A percentile compares a stretch with the other conserved stretches of the same genome.
These are phyloP conservation scores for Plodia interpunctella DNA, from an alignment of 1,140 invertebrate species.

Conservation along the genomic window DNA sequence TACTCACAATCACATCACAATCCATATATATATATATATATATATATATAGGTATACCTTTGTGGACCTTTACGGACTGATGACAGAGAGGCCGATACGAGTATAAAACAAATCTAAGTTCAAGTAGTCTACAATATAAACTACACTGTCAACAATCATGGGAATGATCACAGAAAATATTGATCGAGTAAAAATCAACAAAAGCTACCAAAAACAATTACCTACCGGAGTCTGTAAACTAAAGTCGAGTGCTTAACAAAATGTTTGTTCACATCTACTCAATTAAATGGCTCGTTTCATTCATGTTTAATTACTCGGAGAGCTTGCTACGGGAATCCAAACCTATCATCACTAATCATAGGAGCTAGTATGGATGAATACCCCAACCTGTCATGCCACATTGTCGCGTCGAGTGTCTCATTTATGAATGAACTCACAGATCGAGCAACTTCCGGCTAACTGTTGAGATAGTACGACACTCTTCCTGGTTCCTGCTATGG, in stretches of 20 bases:
- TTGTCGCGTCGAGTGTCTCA: conserved; percentile 59
- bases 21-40: no score
- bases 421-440: conserved; percentile 77
- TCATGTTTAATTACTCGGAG: conserved; percentile 66
- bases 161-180: conserved; percentile 16
- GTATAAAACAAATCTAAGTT: neutral
- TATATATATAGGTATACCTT: no score
- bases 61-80: no score
- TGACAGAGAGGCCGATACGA: no score
- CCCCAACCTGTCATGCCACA: conserved; percentile 52
- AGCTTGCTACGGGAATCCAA: conserved; percentile 35
- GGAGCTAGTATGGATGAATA: conserved; percentile 35
- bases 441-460: conserved; percentile 74
- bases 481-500: conserved; percentile 75
- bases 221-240: conserved; percentile 28
- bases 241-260: conserved; percentile 38
- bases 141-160: conserved; percentile 15
- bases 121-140: no score
- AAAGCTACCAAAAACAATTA: conserved; percentile 23
- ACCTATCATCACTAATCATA: conserved; percentile 39
- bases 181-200: conserved; percentile 19
- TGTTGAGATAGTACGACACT: conserved; percentile 76
- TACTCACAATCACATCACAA: no score
- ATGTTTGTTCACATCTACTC: conserved; percentile 70
- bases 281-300: conserved; percentile 74